Base-by-base conservation (phyloP, 1,140 invertebrate genomes). In the Hirudo medicinalis region DNA sequence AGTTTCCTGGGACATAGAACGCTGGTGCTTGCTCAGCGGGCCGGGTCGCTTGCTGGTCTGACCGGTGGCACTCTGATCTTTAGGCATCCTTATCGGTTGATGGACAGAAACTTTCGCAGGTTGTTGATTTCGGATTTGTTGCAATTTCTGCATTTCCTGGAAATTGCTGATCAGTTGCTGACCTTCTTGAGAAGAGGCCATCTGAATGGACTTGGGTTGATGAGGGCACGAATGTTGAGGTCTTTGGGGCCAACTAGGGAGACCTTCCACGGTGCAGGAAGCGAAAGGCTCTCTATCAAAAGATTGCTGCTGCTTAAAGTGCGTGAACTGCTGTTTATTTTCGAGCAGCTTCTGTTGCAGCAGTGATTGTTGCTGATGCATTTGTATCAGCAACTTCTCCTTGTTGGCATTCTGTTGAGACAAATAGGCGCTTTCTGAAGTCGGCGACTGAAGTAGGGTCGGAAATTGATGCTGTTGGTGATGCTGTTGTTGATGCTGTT, bases 331-430 rank as follows among this genome's bases (percentile, higher is more conserved):
- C 57, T 25, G 22, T 13, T 25, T 25, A n/a, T 63, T 32, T n/a
- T 25, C 3, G 8, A 32, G 57, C 22, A 32, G 20, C 20, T 25
- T 25, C 57, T 63, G 57, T 8, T 63, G 57, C 2, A 63, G 57
- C 22, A 63, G 29, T 13, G 57, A 63, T 22, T 63, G 57, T 63
- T 63, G 57, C 57, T 63, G 57, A 22, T 25, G 29, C 57, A 63
- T 63, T 63, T 63, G 57, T 4, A 13, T 13, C 22, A 25, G 13
- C 57, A 32, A 19, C 29, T 22, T 13, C 15, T 22, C 29, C 57
- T 22, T 63, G 57, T 63, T 22, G 22, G 9, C 19, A 20, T 63
- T 63, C 15, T 49, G 43, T 13, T 49, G 43, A 49, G 43, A 49
- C 13, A 17, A 17, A 17, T 49, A 49, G 43, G 43, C 43, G 43